These are phyloP conservation scores for Etheostoma nigrum DNA, from an alignment of 2,797 vertebrate genomes.

Conservation along the genomic window DNA sequence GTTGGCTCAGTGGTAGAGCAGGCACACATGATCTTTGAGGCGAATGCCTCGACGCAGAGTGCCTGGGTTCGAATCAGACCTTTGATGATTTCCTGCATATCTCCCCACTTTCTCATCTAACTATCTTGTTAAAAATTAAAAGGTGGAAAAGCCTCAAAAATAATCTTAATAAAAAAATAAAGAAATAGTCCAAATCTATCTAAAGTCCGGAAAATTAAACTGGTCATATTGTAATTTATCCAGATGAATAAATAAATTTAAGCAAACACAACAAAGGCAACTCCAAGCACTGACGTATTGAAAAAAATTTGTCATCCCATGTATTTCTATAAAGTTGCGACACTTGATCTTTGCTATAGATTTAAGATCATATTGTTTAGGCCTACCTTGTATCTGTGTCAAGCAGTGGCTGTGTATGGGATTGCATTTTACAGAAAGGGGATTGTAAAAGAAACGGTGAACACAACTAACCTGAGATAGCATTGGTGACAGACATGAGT, in stretches of 20 bases:
- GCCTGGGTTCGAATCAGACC: too few species aligned
- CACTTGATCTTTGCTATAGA: neutral
- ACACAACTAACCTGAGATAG: slow-evolving; percentile 86
- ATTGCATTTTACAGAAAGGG: neutral
- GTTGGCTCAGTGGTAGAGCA: too few species aligned
- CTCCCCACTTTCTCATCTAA: too few species aligned
- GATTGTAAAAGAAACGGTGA: neutral
- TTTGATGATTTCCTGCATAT: too few species aligned
- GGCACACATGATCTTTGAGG: too few species aligned
- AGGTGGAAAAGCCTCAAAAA: too few species aligned
- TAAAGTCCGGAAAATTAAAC: neutral
- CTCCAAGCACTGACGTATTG: neutral
- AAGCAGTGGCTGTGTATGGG: neutral
- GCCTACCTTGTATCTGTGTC: neutral
- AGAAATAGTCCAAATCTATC: neutral
- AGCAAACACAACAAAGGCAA: neutral
- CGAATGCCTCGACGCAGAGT: too few species aligned
- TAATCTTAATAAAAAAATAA: neutral
- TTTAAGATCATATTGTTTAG: neutral
- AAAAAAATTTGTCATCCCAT: neutral
- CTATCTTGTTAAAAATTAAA: too few species aligned
- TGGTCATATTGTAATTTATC: neutral
- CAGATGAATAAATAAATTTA: neutral
- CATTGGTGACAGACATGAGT: slow-evolving; percentile 90
- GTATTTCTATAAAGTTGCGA: neutral